Evolutionary conservation across 2,113 vertebrate species (phyloP).

Genomic region (human): DNA sequence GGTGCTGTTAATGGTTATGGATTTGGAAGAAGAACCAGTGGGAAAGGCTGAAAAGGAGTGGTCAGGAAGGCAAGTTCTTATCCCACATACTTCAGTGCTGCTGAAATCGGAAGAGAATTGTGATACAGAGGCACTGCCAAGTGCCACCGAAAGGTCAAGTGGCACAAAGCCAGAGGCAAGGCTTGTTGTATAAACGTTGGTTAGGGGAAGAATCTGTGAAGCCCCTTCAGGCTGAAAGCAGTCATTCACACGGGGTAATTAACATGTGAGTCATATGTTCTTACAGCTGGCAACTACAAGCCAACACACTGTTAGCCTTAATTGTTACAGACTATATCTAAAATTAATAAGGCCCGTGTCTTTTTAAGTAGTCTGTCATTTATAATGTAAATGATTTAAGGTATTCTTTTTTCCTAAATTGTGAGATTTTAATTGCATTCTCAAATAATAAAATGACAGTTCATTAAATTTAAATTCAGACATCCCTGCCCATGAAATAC

Average conservation of each 20-base stretch:
- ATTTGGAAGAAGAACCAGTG: background rate
- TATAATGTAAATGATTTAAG: slow-evolving; percentile 57
- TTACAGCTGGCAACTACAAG: slow-evolving; percentile 46
- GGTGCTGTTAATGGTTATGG: background rate
- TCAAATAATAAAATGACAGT: slow-evolving; percentile 62
- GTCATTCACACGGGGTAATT: background rate
- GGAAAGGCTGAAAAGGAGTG: background rate
- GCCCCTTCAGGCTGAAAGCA: background rate
- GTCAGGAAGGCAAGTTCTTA: background rate
- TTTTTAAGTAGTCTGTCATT: slow-evolving; percentile 59
- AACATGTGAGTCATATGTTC: background rate
- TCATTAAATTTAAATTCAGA: slow-evolving; percentile 60
- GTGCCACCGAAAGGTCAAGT: background rate
- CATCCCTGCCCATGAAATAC: slow-evolving; percentile 47
- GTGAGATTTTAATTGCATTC: slow-evolving; percentile 63
- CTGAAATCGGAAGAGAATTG: background rate
- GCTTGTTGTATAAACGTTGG: background rate
- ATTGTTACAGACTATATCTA: slow-evolving; percentile 37
- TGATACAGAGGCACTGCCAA: background rate
- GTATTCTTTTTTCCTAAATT: slow-evolving; percentile 46
- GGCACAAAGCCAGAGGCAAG: background rate
- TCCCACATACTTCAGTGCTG: background rate
- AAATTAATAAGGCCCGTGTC: slow-evolving; percentile 48
- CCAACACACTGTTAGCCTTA: slow-evolving; percentile 57
- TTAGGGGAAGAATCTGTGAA: background rate